Percentiles rank a stretch among this genome's conserved stretches.
Conservation (phyloP, 2,888 invertebrate species). For the Cryptocheilus praepositus region DNA sequence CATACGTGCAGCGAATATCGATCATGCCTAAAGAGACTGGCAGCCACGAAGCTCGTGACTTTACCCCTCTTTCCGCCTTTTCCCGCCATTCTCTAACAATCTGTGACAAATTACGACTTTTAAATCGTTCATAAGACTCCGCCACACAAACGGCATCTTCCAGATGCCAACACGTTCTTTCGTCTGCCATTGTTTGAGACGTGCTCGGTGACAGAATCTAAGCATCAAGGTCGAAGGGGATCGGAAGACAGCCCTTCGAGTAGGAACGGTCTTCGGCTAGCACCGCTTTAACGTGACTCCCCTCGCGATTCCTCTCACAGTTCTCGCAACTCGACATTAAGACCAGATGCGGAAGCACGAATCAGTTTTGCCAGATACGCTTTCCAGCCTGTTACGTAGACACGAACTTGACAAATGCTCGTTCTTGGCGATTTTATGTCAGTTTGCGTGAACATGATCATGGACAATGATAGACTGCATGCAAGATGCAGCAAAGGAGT, state of each 20-base stretch:
- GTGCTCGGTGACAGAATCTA: not conserved
- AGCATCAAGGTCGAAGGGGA: constrained; percentile 6
- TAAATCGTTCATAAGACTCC: constrained; percentile 9
- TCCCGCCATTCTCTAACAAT: not conserved
- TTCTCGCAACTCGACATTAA: not conserved
- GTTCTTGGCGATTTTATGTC: too few species aligned
- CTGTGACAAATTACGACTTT: constrained; percentile 10
- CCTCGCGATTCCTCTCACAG: not conserved
- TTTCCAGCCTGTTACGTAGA: too few species aligned
- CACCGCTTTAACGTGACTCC: not conserved
- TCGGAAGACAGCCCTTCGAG: too few species aligned
- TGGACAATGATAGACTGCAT: too few species aligned
- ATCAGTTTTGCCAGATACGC: not conserved
- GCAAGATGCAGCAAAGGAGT: too few species aligned
- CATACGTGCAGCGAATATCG: constrained; percentile 59
- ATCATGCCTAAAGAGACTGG: constrained; percentile 57
- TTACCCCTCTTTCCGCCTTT: constrained; percentile 11
- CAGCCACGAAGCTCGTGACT: constrained; percentile 34
- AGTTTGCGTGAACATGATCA: too few species aligned
- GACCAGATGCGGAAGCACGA: not conserved
- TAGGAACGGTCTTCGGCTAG: too few species aligned
- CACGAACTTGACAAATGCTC: too few species aligned
- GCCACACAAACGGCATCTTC: not conserved
- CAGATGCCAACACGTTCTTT: too few species aligned
- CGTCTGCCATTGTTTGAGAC: too few species aligned